phyloP scores from a whole-genome alignment of 2,113 vertebrate genomes.

The Pelmatolapia mariae region DNA sequence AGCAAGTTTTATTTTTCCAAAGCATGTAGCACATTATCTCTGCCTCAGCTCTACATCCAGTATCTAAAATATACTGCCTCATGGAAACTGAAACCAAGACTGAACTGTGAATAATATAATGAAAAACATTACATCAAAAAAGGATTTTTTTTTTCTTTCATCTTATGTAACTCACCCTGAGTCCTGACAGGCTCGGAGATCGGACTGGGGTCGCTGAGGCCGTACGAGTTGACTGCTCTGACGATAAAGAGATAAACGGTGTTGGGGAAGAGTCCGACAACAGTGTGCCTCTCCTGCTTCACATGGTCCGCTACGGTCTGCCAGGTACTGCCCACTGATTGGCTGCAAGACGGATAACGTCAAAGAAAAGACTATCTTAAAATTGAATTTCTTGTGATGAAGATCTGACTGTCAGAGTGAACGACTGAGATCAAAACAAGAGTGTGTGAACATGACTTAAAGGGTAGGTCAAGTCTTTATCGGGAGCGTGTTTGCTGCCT shows the following conservation, averaged over 20 bases:
- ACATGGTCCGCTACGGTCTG: conserved; percentile 84
- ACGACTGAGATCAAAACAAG: not conserved
- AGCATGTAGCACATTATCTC: conserved; percentile 10
- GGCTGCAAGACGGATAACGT: conserved; percentile 60
- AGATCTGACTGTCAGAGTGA: not conserved
- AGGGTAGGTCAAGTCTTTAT: not conserved
- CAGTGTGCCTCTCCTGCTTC: conserved; percentile 82
- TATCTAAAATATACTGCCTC: not conserved
- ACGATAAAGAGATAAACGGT: conserved; percentile 91
- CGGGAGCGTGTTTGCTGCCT: not conserved
- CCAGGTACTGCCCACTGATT: conserved; percentile 85
- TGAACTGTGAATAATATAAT: not conserved
- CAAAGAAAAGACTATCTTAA: not conserved
- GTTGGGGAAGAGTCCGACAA: conserved; percentile 80
- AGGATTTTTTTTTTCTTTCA: not conserved
- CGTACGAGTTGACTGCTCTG: conserved; percentile 81
- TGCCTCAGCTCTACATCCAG: not conserved
- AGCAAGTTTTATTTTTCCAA: conserved; percentile 1
- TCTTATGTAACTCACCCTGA: conserved; percentile 69
- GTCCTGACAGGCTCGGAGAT: conserved; percentile 88
- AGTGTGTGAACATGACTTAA: not conserved
- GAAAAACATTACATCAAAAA: not conserved
- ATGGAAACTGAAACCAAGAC: not conserved
- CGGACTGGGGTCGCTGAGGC: conserved; percentile 90
- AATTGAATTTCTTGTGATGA: not conserved